Evolutionary conservation across 2,797 vertebrate species (phyloP).

Genomic region (Enteromius radiatus): DNA sequence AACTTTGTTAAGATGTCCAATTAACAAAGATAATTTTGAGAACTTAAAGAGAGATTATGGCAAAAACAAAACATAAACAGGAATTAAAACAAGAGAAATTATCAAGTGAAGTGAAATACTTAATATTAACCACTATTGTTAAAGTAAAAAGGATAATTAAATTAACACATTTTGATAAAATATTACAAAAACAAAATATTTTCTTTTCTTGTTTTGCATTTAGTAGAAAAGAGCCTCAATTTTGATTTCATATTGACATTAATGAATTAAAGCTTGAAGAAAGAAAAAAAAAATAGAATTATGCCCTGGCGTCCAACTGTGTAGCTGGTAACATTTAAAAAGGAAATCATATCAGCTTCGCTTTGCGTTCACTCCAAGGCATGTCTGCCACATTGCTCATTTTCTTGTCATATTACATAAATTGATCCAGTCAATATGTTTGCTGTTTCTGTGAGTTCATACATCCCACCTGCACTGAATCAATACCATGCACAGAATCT

Average conservation of each 20-base stretch:
- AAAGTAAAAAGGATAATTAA: not conserved
- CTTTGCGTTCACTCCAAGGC: slow-evolving; percentile 19
- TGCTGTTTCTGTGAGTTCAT: slow-evolving; percentile 47
- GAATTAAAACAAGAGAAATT: not conserved
- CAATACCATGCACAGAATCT: slow-evolving; percentile 42
- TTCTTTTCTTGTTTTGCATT: not conserved
- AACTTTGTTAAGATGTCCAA: not conserved
- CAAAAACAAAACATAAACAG: not conserved
- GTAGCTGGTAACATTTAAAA: slow-evolving; percentile 41
- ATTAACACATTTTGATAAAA: not conserved
- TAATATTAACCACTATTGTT: not conserved
- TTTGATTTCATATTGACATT: not conserved
- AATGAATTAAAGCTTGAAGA: not conserved
- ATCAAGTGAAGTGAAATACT: not conserved
- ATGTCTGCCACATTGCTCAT: slow-evolving; percentile 24
- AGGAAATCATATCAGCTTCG: not conserved
- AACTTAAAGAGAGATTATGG: not conserved
- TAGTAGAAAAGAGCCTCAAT: not conserved
- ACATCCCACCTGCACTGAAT: slow-evolving; percentile 45
- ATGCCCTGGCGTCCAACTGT: slow-evolving; percentile 18
- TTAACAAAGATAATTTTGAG: not conserved
- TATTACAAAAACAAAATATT: not conserved
- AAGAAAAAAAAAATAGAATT: slow-evolving; percentile 2
- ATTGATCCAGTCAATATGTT: slow-evolving; percentile 42
- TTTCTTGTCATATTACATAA: slow-evolving; percentile 49